A percentile compares a stretch with the other conserved stretches of the same genome.
These are phyloP conservation scores for Harpegnathos saltator DNA, from an alignment of 1,140 invertebrate genomes.

Conservation along the genomic window DNA sequence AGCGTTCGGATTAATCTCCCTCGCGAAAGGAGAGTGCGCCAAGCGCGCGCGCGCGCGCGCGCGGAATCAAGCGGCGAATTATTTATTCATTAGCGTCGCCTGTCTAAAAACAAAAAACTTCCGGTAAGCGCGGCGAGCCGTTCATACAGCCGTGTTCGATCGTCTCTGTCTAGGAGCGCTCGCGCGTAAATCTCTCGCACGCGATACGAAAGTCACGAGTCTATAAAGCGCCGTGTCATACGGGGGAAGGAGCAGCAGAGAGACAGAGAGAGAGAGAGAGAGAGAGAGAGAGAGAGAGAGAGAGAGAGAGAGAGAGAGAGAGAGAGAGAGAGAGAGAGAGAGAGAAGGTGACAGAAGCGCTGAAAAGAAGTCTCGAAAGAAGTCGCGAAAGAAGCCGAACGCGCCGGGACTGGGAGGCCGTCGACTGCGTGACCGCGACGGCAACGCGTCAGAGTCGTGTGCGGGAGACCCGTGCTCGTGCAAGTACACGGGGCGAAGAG, in stretches of 20 bases:
- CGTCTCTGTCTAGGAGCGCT: conserved; percentile 46
- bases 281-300: no score
- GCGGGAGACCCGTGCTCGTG: conserved; percentile 38
- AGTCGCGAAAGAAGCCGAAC: conserved; percentile 39
- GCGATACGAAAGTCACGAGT: conserved; percentile 59
- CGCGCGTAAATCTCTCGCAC: conserved; percentile 57
- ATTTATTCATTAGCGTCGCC: conserved; percentile 42
- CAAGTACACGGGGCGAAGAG: conserved; percentile 57
- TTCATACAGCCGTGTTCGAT: conserved; percentile 35
- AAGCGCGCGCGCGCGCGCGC: neutral
- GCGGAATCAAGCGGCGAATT: conserved; percentile 26
- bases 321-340: no score
- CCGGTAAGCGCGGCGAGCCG: conserved; percentile 51
- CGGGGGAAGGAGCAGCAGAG: neutral
- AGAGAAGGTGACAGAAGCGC: conserved; percentile 38
- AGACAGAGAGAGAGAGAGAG: no score
- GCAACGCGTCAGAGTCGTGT: conserved; percentile 64
- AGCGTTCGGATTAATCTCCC: neutral
- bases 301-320: no score
- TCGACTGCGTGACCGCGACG: conserved; percentile 47
- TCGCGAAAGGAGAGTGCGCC: neutral
- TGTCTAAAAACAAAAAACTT: conserved; percentile 52
- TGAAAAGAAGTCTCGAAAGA: conserved; percentile 59
- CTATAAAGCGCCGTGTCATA: conserved; percentile 57
- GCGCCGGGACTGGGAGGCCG: conserved; percentile 49